Evolutionary conservation across 2,888 invertebrate species (phyloP), one percentile per base, ranked within the genome.

Genomic region (Bombylius discolor): DNA sequence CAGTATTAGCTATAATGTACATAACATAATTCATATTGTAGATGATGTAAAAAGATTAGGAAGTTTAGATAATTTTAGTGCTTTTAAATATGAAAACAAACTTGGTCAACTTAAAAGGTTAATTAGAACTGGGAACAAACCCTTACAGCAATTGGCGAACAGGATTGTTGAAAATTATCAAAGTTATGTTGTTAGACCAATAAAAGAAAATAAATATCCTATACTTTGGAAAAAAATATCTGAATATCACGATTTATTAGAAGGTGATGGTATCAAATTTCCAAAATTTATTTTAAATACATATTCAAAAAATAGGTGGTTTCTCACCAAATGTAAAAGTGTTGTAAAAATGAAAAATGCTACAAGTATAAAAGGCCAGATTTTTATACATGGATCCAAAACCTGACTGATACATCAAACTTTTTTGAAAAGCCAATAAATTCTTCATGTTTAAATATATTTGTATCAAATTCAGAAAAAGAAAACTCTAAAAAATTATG

Each of bases 1-100:
- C 23, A 59, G 58, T 48, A 49, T 63, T 14, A 59, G 59, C 32
- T 60, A 60, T 57, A 62, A 62, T 39, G 56, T 63, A 31, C 63
- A 63, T 47, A 63, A 63, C 50, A 49, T 63, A 42, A 5, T 39
- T 33, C 61, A 62, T 48, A 11, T 62, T 7, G 48, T 54, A 39
- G 51, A 60, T 32, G 62, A 62, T 50, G 59, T 61, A 9, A 51
- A 48, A 51, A 51, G 49, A 52, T 60, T 57, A 52, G 60, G 60
- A 7, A 13, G 8, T 36, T 49, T 62, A 4, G 39, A 57, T 48
- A 55, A 33, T 13, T 56, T 60, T 47, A 59, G 57, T 48, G 55
- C 60, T 60, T 60, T 52, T 59, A 47, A 47, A 47, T 47, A 23
- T 23, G 47, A 47, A 47, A 47, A 47, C 11, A 47, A 14, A 5